Evolutionary conservation across 2,113 vertebrate genomes (phyloP), one percentile per base, ranked within the genome.

Genomic region (Tachuris rubrigastra): DNA sequence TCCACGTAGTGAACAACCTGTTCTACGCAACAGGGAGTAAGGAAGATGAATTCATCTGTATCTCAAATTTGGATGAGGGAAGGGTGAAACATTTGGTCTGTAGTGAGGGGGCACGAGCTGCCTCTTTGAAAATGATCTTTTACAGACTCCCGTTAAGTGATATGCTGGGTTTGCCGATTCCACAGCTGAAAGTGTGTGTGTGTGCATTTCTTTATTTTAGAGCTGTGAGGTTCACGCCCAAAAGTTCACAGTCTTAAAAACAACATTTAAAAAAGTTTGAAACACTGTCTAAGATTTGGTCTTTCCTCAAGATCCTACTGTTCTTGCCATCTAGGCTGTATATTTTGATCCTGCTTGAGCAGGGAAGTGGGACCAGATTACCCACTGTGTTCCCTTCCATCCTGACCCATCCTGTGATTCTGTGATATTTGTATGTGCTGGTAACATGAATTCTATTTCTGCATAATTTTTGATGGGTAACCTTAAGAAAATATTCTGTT

Each of bases 1-100:
- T 69, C 22, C 67, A 85, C 82, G 91, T 82, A 33, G 62, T 55
- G 67, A 91, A 75, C 69, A 91, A 94, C 88, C 90, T 93, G 90
- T 96, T 95, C 92, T 82, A 76, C 88, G 33, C 94, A 59, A 82
- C 69, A 82, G 90, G 82, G 95, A 90, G 85, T 30, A 79, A 85
- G 78, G 85, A 91, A 95, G 85, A 94, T 94, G 39, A 94, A 91
- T 95, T 94, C 23, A 90, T 90, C 85, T 91, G 4, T 39, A 16
- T 56, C 75, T 87, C 46, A 87, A 55, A 62, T 69, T 93, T 91
- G 67, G 82, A 85, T 37, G 58, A 91, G 74, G n/a, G 74, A 67
- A 22, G 85, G 87, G 49, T 37, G 14, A 49, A 96, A 83, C 88
- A 91, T 93, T 94, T 94, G 94, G 78, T 85, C 56, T 76, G 53